Evolutionary conservation across 2,888 invertebrate genomes (phyloP).

Genomic region (Melanostoma scalare): DNA sequence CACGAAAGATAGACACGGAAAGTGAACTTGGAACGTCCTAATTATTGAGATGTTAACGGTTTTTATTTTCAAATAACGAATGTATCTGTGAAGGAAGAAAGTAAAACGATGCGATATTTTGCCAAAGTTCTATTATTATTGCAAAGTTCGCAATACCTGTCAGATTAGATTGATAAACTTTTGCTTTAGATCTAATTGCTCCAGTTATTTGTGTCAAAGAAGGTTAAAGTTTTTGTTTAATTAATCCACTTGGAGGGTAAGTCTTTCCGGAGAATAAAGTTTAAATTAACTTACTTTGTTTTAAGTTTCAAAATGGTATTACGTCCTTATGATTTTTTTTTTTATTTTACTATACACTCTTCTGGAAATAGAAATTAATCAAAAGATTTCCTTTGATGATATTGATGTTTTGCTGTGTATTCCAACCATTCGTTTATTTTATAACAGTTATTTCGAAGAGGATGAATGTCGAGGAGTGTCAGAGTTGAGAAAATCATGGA

Average conservation of each 20-base stretch:
- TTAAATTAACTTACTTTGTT: constrained; percentile 32
- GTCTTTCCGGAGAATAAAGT: constrained; percentile 15
- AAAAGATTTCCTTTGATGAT: no score
- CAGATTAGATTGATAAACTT: constrained; percentile 13
- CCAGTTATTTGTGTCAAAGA: not conserved
- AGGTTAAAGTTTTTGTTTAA: constrained; percentile 35
- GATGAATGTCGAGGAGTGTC: no score
- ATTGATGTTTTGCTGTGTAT: no score
- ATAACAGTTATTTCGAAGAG: no score
- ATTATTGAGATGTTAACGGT: constrained; percentile 26
- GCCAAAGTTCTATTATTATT: not conserved
- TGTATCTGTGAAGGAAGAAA: constrained; percentile 2
- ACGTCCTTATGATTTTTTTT: not conserved
- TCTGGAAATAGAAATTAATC: no score
- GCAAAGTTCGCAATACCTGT: constrained; percentile 28
- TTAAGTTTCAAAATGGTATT: not conserved
- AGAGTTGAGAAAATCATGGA: no score
- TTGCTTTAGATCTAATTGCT: not conserved
- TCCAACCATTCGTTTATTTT: no score
- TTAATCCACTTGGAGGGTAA: constrained; percentile 31
- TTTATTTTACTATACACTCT: not conserved
- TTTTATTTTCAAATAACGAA: constrained; percentile 12
- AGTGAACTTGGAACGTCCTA: constrained; percentile 8
- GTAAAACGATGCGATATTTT: not conserved
- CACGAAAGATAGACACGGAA: not conserved